A percentile compares a stretch with the other conserved stretches of the same genome.
Evolutionary conservation across 1,140 invertebrate genomes (phyloP).

Genomic region (Listronotus oregonensis): DNA sequence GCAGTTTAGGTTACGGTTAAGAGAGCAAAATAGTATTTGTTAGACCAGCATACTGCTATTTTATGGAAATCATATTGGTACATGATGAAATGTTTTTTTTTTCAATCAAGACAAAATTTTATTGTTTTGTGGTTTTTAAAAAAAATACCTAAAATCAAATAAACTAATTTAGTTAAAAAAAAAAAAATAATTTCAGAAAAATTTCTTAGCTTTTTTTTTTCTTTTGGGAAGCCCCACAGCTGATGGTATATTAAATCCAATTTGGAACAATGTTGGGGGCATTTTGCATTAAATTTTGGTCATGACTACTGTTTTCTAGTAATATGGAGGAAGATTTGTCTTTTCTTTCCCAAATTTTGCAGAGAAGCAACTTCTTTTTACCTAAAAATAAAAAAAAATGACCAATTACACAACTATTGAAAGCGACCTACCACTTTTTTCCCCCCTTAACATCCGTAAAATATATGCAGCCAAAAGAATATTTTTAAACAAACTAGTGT

Average conservation of each 20-base stretch:
- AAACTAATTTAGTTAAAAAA: neutral
- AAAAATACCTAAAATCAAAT: neutral
- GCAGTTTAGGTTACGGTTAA: too few relatives aligned
- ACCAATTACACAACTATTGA: too few relatives aligned
- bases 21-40: too few relatives aligned
- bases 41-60: too few relatives aligned
- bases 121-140: too few relatives aligned
- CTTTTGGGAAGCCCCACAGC: constrained; percentile 39
- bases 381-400: constrained; percentile 36
- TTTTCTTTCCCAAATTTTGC: constrained; percentile 84
- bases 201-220: constrained; percentile 43
- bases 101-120: too few relatives aligned
- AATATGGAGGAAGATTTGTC: constrained; percentile 70
- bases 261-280: constrained; percentile 52
- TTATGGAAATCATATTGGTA: too few relatives aligned
- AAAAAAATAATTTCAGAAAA: constrained; percentile 9
- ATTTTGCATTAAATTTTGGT: constrained; percentile 50
- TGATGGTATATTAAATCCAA: constrained; percentile 55
- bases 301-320: constrained; percentile 52
- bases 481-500: too few relatives aligned
- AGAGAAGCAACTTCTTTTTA: constrained; percentile 70
- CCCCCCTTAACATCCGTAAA: too few relatives aligned
- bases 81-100: too few relatives aligned
- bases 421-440: too few relatives aligned
- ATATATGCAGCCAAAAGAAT: too few relatives aligned